Conservation (phyloP, 2,888 invertebrate species). For the Ophioninae sp. region DNA sequence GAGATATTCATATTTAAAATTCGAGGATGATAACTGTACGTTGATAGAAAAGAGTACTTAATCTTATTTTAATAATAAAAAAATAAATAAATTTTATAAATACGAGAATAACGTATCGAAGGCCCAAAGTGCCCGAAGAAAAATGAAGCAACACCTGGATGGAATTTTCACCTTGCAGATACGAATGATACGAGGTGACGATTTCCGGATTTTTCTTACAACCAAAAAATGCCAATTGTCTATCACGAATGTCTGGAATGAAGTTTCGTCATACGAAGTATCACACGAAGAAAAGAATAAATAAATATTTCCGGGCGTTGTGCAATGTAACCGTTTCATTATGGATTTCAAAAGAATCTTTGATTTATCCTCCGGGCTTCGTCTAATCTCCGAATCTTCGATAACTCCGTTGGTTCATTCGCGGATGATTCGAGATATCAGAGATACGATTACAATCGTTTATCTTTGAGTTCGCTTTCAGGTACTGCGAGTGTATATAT, state of each 20-base stretch:
- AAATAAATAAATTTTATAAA: neutral
- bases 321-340: conserved; percentile 25
- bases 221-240: neutral
- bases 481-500: neutral
- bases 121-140: conserved; percentile 6
- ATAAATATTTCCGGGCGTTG: conserved; percentile 3
- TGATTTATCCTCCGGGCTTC: conserved; percentile 1
- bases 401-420: conserved; percentile 15
- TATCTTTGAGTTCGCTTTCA: neutral
- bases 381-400: conserved; percentile 31
- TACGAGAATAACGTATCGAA: neutral
- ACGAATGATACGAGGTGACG: conserved; percentile 10
- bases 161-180: conserved; percentile 11
- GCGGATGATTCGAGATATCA: conserved; percentile 32
- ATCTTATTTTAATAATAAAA: neutral
- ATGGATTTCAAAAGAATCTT: conserved; percentile 31
- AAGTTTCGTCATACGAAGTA: neutral
- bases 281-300: neutral
- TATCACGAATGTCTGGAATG: neutral
- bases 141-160: conserved; percentile 8
- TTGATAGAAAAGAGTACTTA: neutral
- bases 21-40: no score
- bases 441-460: conserved; percentile 27
- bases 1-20: no score
- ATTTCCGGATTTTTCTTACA: conserved; percentile 39